phyloP scores from a whole-genome alignment of 2,113 vertebrate genomes.

The Noctilio leporinus region DNA sequence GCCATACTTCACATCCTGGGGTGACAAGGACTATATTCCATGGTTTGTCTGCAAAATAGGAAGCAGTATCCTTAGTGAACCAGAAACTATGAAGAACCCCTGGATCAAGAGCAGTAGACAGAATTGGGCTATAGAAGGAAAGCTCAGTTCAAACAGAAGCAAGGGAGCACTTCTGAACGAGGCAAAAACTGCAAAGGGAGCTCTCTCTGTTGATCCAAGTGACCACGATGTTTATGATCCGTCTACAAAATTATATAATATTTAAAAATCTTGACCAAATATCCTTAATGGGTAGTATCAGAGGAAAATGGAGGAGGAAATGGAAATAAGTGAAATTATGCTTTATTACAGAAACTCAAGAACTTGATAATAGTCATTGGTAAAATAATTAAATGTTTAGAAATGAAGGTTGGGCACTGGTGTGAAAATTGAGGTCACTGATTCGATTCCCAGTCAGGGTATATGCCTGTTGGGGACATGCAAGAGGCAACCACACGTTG shows the following conservation, averaged over 20 bases:
- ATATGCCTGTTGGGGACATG: too few relatives aligned
- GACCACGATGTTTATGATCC: not conserved
- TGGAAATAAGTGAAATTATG: not conserved
- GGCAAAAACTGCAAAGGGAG: not conserved
- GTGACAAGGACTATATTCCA: not conserved
- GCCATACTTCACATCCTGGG: not conserved
- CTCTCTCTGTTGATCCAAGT: not conserved
- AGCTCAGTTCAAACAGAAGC: not conserved
- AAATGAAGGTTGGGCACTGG: too few relatives aligned
- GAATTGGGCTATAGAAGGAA: not conserved
- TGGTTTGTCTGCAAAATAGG: not conserved
- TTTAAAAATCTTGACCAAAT: not conserved
- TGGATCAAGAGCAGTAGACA: not conserved
- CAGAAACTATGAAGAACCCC: not conserved
- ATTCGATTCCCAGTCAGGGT: too few relatives aligned
- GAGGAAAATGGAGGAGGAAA: not conserved
- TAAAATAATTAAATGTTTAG: not conserved
- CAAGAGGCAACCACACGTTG: too few relatives aligned
- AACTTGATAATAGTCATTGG: not conserved
- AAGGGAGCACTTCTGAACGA: not conserved
- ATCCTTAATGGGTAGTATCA: not conserved
- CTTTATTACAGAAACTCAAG: not conserved
- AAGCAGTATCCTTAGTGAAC: not conserved
- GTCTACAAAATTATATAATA: not conserved
- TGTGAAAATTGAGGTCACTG: too few relatives aligned